These are phyloP conservation scores for Amblyjoppa proteus DNA, from an alignment of 2,888 invertebrate species.

Conservation along the genomic window DNA sequence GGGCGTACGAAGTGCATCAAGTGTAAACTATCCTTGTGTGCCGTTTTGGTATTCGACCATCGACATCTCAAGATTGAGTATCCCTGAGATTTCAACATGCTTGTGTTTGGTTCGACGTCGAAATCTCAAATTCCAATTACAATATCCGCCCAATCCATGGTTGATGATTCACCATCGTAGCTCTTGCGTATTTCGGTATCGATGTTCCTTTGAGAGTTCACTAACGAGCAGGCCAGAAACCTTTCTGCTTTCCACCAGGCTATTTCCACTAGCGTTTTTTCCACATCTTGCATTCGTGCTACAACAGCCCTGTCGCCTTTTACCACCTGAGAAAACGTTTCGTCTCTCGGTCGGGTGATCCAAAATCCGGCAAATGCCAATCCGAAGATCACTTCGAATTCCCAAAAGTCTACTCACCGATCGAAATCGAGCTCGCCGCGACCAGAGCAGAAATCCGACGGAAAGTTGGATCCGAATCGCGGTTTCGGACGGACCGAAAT, in stretches of 20 bases:
- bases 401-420: not conserved
- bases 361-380: not conserved
- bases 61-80: not conserved
- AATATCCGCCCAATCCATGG: too few species aligned
- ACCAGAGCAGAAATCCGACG: not conserved
- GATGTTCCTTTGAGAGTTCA: slow-evolving; percentile 24
- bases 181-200: not conserved
- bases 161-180: not conserved
- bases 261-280: slow-evolving; percentile 77
- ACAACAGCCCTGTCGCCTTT: not conserved
- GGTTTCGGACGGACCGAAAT: slow-evolving; percentile 31
- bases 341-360: not conserved
- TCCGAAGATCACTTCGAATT: not conserved
- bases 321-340: too few species aligned
- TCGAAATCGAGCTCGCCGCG: not conserved
- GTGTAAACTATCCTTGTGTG: too few species aligned
- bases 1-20: too few species aligned
- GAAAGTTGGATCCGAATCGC: not conserved
- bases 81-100: not conserved
- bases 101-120: not conserved
- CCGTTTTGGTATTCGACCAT: not conserved
- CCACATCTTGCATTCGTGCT: slow-evolving; percentile 72
- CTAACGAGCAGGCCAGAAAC: slow-evolving; percentile 50
- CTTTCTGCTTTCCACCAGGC: slow-evolving; percentile 83
- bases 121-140: too few species aligned